These are phyloP conservation scores for Saccostrea glomerata DNA, from an alignment of 1,140 invertebrate genomes.

Conservation along the genomic window DNA sequence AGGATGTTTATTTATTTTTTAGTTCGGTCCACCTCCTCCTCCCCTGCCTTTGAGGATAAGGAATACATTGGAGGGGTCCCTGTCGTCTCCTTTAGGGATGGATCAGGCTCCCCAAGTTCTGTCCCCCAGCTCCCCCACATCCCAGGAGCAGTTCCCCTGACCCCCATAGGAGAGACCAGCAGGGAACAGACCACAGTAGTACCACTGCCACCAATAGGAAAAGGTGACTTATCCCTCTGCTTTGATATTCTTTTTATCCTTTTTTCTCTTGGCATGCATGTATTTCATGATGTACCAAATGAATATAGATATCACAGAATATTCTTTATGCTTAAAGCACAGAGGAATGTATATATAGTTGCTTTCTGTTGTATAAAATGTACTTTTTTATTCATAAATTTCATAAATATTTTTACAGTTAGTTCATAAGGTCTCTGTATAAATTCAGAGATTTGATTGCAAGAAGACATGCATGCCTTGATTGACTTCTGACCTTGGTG, in stretches of 20 bases:
- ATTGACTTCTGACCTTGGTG: background rate
- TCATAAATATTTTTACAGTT: background rate
- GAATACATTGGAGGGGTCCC: conserved; percentile 66
- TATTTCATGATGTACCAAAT: background rate
- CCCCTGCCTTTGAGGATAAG: conserved; percentile 48
- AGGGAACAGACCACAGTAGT: conserved; percentile 67
- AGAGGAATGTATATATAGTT: background rate
- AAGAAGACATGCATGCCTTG: background rate
- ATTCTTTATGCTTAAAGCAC: background rate
- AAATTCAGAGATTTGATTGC: background rate
- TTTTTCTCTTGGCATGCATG: conserved; percentile 7
- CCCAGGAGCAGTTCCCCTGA: conserved; percentile 57
- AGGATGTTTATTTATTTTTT: background rate
- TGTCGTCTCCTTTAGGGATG: conserved; percentile 55
- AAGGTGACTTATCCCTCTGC: background rate
- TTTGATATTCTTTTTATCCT: background rate
- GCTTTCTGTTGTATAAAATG: background rate
- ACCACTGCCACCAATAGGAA: conserved; percentile 64
- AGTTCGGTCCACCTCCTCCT: conserved; percentile 39
- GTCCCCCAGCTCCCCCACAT: conserved; percentile 63
- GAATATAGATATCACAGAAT: background rate
- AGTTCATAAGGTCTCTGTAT: no score
- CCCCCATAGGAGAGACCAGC: conserved; percentile 72
- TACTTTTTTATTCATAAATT: background rate
- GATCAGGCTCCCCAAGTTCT: conserved; percentile 36